Percentiles rank a stretch among this genome's conserved stretches.
These are phyloP conservation scores for Perccottus glenii DNA, from an alignment of 2,113 vertebrate species.

Conservation along the genomic window DNA sequence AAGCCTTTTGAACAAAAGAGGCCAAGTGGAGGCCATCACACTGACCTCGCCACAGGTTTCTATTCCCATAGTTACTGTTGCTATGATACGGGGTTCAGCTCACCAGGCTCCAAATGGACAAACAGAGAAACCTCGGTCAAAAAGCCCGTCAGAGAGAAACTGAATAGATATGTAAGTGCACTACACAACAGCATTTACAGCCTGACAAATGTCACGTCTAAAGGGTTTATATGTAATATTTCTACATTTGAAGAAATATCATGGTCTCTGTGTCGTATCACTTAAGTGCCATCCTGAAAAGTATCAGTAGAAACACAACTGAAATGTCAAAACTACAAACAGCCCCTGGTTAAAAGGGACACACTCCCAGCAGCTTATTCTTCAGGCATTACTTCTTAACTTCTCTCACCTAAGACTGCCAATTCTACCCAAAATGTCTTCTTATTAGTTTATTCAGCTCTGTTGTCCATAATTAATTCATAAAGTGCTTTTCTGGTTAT, in stretches of 20 bases:
- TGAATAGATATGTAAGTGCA: constrained; percentile 9
- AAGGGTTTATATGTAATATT: background rate
- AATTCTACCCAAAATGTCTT: background rate
- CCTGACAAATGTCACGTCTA: background rate
- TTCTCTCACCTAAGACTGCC: background rate
- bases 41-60: constrained; percentile 68
- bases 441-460: constrained; percentile 34
- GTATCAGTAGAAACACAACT: background rate
- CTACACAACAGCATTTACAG: background rate
- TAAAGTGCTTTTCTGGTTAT: constrained; percentile 52
- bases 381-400: background rate
- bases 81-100: constrained; percentile 63
- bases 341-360: background rate
- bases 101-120: constrained; percentile 43
- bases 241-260: no score
- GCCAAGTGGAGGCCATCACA: constrained; percentile 61
- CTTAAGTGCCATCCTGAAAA: background rate
- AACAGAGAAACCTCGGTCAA: constrained; percentile 31
- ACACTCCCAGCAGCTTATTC: background rate
- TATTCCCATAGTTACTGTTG: constrained; percentile 73
- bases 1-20: constrained; percentile 50
- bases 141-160: constrained; percentile 27
- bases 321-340: constrained; percentile 6
- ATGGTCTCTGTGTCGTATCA: no score
- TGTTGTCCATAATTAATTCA: constrained; percentile 47